phyloP scores from a whole-genome alignment of 2,888 invertebrate genomes.

The Volucella bombylans region DNA sequence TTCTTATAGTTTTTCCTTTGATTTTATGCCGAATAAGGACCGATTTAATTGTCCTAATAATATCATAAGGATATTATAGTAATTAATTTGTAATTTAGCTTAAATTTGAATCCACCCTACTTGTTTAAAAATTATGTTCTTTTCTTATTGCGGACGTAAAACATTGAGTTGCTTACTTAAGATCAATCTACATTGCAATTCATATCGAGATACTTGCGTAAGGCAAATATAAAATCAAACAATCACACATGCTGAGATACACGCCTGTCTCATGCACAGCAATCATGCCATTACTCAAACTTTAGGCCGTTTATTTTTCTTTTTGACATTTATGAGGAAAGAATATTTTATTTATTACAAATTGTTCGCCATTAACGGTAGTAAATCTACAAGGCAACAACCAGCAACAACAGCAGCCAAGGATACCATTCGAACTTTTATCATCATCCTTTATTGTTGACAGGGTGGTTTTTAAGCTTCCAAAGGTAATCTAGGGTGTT shows the following conservation, averaged over 20 bases:
- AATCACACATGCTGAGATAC: conserved; percentile 39
- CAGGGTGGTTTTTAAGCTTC: conserved; percentile 60
- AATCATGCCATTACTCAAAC: conserved; percentile 67
- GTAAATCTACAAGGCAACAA: conserved; percentile 57
- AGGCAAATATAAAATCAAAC: conserved; percentile 14
- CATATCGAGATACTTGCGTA: conserved; percentile 7
- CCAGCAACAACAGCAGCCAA: conserved; percentile 41
- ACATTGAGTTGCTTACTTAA: conserved; percentile 23
- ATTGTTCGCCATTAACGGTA: conserved; percentile 73
- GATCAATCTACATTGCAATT: conserved; percentile 19
- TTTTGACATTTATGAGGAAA: conserved; percentile 74
- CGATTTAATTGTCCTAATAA: too few species aligned
- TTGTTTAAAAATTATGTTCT: too few species aligned
- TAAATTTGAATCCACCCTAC: neutral
- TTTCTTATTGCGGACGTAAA: conserved; percentile 22
- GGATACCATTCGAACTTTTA: conserved; percentile 70
- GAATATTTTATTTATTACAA: conserved; percentile 74
- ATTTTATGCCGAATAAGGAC: too few species aligned
- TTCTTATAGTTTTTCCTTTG: too few species aligned
- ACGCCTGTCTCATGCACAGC: conserved; percentile 39
- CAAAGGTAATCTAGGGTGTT: conserved; percentile 13
- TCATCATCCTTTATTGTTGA: conserved; percentile 71
- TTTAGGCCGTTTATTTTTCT: conserved; percentile 60
- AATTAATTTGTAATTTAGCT: neutral
- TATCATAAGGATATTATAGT: too few species aligned